Conservation (phyloP, 2,797 vertebrate species). For the Moxostoma hubbsi region DNA sequence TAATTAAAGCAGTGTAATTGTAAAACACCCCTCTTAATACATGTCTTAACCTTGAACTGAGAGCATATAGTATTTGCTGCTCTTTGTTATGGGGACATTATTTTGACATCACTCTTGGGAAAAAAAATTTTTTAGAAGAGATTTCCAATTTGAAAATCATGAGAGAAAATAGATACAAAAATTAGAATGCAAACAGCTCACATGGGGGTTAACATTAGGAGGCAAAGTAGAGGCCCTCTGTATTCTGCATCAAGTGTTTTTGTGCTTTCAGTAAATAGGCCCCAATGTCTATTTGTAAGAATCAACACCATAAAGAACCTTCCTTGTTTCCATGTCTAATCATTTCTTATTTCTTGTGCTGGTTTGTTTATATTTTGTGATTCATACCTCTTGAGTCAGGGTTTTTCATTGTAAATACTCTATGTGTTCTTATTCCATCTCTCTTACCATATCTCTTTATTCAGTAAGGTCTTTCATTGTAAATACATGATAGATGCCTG, state of each 20-base stretch:
- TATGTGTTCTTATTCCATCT: slow-evolving; percentile 3
- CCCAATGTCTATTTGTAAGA: neutral
- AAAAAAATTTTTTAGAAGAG: slow-evolving; percentile 2
- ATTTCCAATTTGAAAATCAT: neutral
- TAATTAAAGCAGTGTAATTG: slow-evolving; percentile 20
- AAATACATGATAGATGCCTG: slow-evolving; percentile 33
- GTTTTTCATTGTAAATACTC: slow-evolving; percentile 36
- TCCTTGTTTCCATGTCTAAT: neutral
- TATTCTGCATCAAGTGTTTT: slow-evolving; percentile 34
- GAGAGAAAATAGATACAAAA: neutral
- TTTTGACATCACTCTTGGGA: neutral
- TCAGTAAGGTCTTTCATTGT: slow-evolving; percentile 32
- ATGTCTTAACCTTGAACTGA: neutral
- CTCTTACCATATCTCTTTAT: neutral
- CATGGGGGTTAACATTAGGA: neutral
- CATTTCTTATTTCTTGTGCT: neutral
- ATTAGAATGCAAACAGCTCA: neutral
- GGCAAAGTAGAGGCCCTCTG: neutral
- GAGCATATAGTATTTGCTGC: neutral
- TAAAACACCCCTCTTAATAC: slow-evolving; percentile 8
- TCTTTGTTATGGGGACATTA: neutral
- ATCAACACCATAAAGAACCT: neutral
- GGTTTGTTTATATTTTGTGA: neutral
- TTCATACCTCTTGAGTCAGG: neutral
- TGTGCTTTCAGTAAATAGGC: slow-evolving; percentile 36